These are phyloP conservation scores for Riptortus pedestris DNA, from an alignment of 1,140 invertebrate species.

Conservation along the genomic window DNA sequence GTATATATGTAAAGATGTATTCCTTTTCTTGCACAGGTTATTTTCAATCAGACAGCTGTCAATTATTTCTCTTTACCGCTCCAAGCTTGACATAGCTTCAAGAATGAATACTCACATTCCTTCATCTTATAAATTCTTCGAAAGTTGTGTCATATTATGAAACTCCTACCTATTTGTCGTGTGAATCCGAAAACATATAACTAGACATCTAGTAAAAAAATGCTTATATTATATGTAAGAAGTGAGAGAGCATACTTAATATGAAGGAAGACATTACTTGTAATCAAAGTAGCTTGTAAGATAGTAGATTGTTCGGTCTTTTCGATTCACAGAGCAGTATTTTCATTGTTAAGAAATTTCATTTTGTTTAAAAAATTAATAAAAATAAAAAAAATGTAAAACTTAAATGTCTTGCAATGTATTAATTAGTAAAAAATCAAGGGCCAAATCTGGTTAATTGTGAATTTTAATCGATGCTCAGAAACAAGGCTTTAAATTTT, in stretches of 20 bases:
- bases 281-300: not conserved
- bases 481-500: not conserved
- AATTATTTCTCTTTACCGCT: no score
- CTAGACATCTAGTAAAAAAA: no score
- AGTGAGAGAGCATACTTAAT: no score
- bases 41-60: not conserved
- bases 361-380: no score
- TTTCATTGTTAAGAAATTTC: not conserved
- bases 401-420: constrained; percentile 4
- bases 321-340: not conserved
- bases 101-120: no score
- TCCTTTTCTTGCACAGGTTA: not conserved
- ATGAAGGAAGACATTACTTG: no score
- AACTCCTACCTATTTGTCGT: no score
- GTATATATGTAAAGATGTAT: not conserved
- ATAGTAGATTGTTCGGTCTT: not conserved
- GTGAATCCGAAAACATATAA: no score
- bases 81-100: no score
- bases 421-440: not conserved
- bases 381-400: not conserved
- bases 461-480: not conserved
- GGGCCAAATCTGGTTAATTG: not conserved
- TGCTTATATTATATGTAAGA: no score
- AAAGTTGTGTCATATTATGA: no score
- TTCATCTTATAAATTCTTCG: no score